Conservation (phyloP, 2,797 vertebrate species). For the Acanthis flammea region DNA sequence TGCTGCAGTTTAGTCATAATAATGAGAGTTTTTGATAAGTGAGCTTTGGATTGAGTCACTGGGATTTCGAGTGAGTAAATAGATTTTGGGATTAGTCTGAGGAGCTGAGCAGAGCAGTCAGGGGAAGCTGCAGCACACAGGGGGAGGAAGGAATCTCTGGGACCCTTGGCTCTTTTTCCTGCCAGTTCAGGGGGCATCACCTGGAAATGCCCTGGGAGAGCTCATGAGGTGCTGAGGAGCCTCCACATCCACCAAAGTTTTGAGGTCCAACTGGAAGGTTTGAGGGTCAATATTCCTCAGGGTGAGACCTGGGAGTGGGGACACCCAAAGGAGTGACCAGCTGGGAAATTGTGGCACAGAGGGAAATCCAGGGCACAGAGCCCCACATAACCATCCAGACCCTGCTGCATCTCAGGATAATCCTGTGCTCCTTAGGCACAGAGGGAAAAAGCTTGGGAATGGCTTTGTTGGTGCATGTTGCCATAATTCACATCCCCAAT, state of each 20-base stretch:
- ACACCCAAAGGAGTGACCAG: not conserved
- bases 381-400: accelerated
- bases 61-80: slow-evolving; percentile 25
- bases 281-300: not conserved
- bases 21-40: slow-evolving; percentile 47
- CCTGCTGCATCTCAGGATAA: not conserved
- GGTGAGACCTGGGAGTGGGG: not conserved
- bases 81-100: slow-evolving; percentile 13
- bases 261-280: not conserved
- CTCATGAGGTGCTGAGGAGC: not conserved
- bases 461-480: not conserved
- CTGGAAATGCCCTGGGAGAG: not conserved
- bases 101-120: not conserved
- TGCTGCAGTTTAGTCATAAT: slow-evolving; percentile 61
- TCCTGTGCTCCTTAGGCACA: not conserved
- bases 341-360: not conserved
- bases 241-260: accelerated
- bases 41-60: slow-evolving; percentile 49
- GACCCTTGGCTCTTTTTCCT: not conserved
- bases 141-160: not conserved
- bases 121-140: not conserved
- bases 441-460: not conserved
- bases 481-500: not conserved
- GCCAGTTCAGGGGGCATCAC: not conserved
- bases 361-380: not conserved